Conservation (phyloP, 2,888 invertebrate species). For the Alviniconcha strummeri region DNA sequence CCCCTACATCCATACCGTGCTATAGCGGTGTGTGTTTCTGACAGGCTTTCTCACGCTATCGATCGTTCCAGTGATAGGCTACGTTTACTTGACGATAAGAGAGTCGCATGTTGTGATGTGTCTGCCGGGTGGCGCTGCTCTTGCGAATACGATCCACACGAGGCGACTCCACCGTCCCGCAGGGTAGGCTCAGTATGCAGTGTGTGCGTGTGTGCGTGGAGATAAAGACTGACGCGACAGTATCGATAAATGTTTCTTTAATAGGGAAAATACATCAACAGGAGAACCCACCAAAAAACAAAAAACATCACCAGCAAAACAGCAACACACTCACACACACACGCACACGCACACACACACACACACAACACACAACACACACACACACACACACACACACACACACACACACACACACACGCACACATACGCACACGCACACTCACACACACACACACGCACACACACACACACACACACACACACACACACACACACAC, state of each 20-base stretch:
- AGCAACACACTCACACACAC: neutral
- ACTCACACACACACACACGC: neutral
- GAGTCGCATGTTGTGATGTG: neutral
- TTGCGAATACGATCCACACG: neutral
- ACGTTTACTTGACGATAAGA: too few relatives aligned
- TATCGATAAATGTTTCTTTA: too few relatives aligned
- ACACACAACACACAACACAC: neutral
- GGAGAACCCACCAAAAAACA: neutral
- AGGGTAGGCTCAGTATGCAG: too few relatives aligned
- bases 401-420: neutral
- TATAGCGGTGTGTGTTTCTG: too few relatives aligned
- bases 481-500: slow-evolving; percentile 21
- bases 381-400: neutral
- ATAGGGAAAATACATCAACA: neutral
- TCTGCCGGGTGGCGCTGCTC: neutral
- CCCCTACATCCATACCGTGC: too few relatives aligned
- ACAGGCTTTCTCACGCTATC: too few relatives aligned
- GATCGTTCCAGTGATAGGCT: too few relatives aligned
- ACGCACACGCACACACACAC: slow-evolving; percentile 1
- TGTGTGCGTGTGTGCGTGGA: too few relatives aligned
- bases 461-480: neutral
- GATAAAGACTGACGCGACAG: too few relatives aligned
- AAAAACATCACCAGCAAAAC: neutral
- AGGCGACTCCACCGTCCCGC: neutral
- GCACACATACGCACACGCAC: neutral